Evolutionary conservation across 2,113 vertebrate genomes (phyloP).

Genomic region (Trematomus loennbergii): DNA sequence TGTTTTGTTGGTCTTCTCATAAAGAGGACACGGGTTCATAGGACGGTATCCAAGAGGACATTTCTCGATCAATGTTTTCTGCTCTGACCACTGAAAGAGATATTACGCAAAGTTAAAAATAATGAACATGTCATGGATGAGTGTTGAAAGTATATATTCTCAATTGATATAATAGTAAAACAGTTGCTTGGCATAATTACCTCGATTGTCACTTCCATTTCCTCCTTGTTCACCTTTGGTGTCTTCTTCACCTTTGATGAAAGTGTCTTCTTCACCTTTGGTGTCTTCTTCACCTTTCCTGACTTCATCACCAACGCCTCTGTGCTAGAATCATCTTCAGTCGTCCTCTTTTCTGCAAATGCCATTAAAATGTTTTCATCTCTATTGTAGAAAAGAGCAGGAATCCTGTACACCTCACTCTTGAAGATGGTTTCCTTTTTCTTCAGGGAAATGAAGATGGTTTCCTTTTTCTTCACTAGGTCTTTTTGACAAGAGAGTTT

Average conservation of each 20-base stretch:
- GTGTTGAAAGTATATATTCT: neutral
- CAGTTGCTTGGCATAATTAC: neutral
- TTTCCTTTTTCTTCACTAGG: neutral
- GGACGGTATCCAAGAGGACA: neutral
- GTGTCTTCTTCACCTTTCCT: neutral
- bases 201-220: neutral
- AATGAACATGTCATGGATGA: neutral
- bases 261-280: too few species aligned
- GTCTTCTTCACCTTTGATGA: neutral
- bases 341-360: neutral
- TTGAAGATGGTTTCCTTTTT: neutral
- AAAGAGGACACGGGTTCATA: conserved; percentile 34
- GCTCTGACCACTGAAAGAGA: conserved; percentile 8
- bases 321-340: neutral
- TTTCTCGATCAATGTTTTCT: neutral
- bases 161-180: neutral
- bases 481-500: neutral
- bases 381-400: neutral
- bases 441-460: neutral
- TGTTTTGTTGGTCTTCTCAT: neutral
- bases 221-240: neutral
- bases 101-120: neutral
- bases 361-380: neutral
- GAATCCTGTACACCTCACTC: conserved; percentile 7
- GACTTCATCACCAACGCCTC: neutral